Evolutionary conservation across 2,113 vertebrate genomes (phyloP).

Genomic region (Crotalus horridus): DNA sequence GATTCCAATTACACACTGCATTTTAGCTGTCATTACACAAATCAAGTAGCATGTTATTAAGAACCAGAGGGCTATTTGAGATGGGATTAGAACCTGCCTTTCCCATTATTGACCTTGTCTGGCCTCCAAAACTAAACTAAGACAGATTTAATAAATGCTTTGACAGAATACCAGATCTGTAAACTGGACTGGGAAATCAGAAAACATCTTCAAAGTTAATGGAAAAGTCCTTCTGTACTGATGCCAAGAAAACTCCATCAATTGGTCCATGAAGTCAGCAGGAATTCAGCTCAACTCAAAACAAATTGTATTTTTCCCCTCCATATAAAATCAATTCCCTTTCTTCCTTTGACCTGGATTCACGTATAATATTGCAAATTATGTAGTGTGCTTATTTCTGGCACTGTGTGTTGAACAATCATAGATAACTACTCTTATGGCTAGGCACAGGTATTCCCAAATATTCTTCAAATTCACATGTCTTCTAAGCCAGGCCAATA

Average conservation of each 20-base stretch:
- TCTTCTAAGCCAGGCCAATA: not conserved
- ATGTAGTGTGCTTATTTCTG: not conserved
- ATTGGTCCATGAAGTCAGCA: not conserved
- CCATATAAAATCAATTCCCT: not conserved
- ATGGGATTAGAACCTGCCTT: not conserved
- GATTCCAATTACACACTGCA: too few species aligned
- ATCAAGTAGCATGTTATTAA: not conserved
- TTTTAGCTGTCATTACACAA: not conserved
- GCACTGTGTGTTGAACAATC: not conserved
- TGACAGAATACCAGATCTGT: not conserved
- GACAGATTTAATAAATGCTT: not conserved
- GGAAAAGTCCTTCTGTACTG: not conserved
- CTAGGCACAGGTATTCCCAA: not conserved
- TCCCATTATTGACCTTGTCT: not conserved
- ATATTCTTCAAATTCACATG: not conserved
- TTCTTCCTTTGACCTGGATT: not conserved
- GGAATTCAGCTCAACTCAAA: not conserved
- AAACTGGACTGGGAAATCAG: not conserved
- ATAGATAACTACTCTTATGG: not conserved
- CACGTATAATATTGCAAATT: not conserved
- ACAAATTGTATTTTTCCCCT: not conserved
- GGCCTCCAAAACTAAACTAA: not conserved
- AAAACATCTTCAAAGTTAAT: not conserved
- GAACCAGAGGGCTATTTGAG: not conserved
- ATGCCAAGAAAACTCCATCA: not conserved